Evolutionary conservation across 1,140 invertebrate species (phyloP), one percentile per base, ranked within the genome.

Genomic region (Scaptomyza pallida): DNA sequence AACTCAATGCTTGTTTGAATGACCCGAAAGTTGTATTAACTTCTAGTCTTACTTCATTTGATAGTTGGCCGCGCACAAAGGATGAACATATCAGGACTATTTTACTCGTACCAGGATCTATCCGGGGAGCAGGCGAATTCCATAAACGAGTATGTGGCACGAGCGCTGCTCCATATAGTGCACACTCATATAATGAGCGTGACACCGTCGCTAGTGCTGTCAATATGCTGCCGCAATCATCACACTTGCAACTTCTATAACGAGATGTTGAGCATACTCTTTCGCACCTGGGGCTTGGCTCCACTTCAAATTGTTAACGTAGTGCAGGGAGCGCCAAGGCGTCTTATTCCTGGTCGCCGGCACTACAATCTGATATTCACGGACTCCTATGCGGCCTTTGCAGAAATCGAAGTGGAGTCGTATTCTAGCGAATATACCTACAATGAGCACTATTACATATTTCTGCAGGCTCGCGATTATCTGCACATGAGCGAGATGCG

Each of bases 381-480:
- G 9, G 89, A 90, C 41, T 90, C 89, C 1, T 89, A 73, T 52
- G 52, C 72, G 15, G 75, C 89, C 17, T 86, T 90, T 37, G 15
- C 45, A 1, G 80, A 88, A 9, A 86, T 86, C 10, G 71, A 90
- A 9, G 61, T 90, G 51, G 78, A 75, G 21, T 44, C 71, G 2
- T 61, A 86, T 52, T 69, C 71, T 0, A 15, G 50, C 4, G 62
- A 80, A 5, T 86, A 86, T 15, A 78, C 90, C 33, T 79, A 75
- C 72, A 89, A 86, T 2, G 89, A 90, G 37, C 74, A 75, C 43
- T 90, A 90, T 30, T 89, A 83, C 16, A 90, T 90, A 5, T 90
- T 90, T 16, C 73, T 90, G 37, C 83, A 90, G 61, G 70, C 78
- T 0, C 45, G 81, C 0, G 89, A 90, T 55, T 51, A 63, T 8